Conservation (phyloP, 2,888 invertebrate species). For the Ochropleura leucogaster region DNA sequence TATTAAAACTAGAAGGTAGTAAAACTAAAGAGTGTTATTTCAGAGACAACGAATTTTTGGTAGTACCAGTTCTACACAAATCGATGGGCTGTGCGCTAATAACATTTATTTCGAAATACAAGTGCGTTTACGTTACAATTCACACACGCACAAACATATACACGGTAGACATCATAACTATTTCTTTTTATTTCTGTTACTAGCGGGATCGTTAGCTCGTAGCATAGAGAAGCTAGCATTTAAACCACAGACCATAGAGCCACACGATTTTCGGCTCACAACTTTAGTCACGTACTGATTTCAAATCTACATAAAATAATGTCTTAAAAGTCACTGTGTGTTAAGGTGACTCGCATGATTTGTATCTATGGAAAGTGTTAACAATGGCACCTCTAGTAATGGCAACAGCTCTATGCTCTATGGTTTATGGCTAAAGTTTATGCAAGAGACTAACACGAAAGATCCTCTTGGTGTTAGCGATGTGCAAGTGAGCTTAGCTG, state of each 20-base stretch:
- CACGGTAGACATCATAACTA: neutral
- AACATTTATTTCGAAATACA: neutral
- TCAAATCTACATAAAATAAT: neutral
- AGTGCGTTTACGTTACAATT: slow-evolving; percentile 17
- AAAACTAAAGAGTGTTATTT: slow-evolving; percentile 37
- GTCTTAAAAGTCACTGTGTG: neutral
- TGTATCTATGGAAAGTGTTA: too few species aligned
- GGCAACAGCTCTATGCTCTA: too few species aligned
- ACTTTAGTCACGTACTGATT: neutral
- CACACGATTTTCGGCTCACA: neutral
- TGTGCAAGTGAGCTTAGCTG: slow-evolving; percentile 19
- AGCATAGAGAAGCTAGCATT: neutral
- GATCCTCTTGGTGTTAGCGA: neutral
- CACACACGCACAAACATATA: slow-evolving; percentile 12
- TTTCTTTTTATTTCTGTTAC: neutral
- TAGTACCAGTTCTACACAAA: slow-evolving; percentile 4
- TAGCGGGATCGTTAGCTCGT: neutral
- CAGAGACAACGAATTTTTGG: slow-evolving; percentile 52
- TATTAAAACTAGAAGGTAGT: slow-evolving; percentile 10
- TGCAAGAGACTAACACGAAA: neutral
- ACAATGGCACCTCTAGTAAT: too few species aligned
- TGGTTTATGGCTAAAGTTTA: neutral
- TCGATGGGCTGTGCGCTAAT: neutral
- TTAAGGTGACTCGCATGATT: too few species aligned
- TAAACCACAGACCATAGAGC: neutral